Evolutionary conservation across 2,888 invertebrate species (phyloP), one percentile per base, ranked within the genome.

Genomic region (Mesodorylaimus sp.): DNA sequence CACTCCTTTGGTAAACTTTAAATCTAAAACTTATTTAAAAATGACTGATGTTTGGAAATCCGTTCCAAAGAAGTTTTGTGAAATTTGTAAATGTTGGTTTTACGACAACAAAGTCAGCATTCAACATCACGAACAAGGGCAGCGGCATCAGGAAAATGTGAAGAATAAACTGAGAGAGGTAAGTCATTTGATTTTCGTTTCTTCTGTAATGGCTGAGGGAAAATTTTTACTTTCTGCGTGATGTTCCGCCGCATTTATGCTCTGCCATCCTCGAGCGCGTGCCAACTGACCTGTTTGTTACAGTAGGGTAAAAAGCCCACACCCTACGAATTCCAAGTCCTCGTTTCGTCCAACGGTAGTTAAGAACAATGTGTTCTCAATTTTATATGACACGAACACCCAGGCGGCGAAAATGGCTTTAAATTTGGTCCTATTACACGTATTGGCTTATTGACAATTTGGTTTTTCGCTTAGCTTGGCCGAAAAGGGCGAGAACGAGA

Each of bases 51-150:
- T 37, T 37, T 93, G 93, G 93, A 86, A 87, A 68, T 91, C 91
- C n/a, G 82, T 87, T 62, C 83, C 84, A 0, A 77, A 83, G 53
- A 89, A 91, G 68, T 89, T 80, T 68, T 93, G 93, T 66, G 87
- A 91, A 58, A 86, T 86, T 69, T 93, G 91, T 70, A 89, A 89
- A 69, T 91, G 91, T 66, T 93, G 91, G 91, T 81, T 88, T 60
- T 83, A 88, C 49, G 89, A 91, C 68, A 93, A 93, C 66, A 88
- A 86, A 75, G 83, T 88, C 48, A 91, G 89, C 63, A 77, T 88
- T 61, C 82, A 87, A 55, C 89, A 88, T 64, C 91, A 93, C 67
- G 91, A 91, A 70, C 81, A 80, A 71, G 91, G 91, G 3, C 83
- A 83, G 64, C 74, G 82, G 28, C 91, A 93, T 69, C 83, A 89